phyloP scores from a whole-genome alignment of 2,888 invertebrate genomes.

The Eupithecia vulgata region DNA sequence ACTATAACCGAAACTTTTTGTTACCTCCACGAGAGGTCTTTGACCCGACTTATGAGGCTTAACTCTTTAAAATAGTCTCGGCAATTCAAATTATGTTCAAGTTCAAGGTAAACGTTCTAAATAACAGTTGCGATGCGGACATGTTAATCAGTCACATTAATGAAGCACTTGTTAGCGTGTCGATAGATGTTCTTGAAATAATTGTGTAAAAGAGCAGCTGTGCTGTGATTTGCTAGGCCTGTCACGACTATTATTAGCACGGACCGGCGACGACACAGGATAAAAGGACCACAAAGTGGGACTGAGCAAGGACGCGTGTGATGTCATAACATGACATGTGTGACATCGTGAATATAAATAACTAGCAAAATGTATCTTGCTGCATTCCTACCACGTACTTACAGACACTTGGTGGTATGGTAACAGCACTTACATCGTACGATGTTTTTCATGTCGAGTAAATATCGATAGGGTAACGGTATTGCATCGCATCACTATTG shows the following conservation, averaged over 20 bases:
- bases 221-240: slow-evolving; percentile 49
- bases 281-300: slow-evolving; percentile 75
- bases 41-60: slow-evolving; percentile 54
- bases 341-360: slow-evolving; percentile 67
- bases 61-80: slow-evolving; percentile 50
- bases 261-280: slow-evolving; percentile 74
- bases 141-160: slow-evolving; percentile 38
- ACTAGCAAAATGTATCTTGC: slow-evolving; percentile 57
- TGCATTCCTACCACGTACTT: slow-evolving; percentile 70
- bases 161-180: slow-evolving; percentile 47
- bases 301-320: slow-evolving; percentile 80
- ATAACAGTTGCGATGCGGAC: slow-evolving; percentile 42
- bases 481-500: slow-evolving; percentile 48
- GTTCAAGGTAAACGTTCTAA: slow-evolving; percentile 67
- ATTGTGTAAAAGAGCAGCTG: slow-evolving; percentile 41
- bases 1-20: slow-evolving; percentile 28
- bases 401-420: slow-evolving; percentile 49
- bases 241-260: slow-evolving; percentile 69
- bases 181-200: slow-evolving; percentile 50
- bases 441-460: slow-evolving; percentile 42
- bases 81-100: slow-evolving; percentile 62
- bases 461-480: slow-evolving; percentile 48
- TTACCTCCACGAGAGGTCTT: slow-evolving; percentile 51
- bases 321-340: slow-evolving; percentile 73
- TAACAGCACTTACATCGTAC: slow-evolving; percentile 33